Base-by-base conservation (phyloP, 2,113 vertebrate species). In the Poecilia latipinna region DNA sequence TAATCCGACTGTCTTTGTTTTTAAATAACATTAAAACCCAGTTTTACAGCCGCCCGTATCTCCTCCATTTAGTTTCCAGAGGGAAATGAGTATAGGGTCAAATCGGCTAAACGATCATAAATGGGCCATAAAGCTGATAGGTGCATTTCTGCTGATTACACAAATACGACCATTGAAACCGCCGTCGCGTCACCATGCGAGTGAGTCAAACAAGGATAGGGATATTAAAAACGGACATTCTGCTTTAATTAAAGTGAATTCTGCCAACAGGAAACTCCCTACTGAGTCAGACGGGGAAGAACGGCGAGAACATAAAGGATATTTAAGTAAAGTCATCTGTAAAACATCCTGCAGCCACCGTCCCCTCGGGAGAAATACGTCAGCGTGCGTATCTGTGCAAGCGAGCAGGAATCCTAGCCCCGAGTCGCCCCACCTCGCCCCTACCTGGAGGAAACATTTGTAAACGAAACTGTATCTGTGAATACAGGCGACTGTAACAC, bases 401-500 rank as follows among this genome's bases (percentile, higher is more conserved):
- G 67, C 65, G 72, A 72, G 72, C n/a, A 69, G 22, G 33, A 80
- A 60, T 57, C 26, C 79, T 85, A 10, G 17, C 8, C 7, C 44
- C 35, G 7, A 22, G 6, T 37, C 10, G 35, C 12, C 19, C 1
- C 35, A 5, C 22, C 63, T 33, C 26, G 11, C 13, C 12, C n/a
- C 65, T 68, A 72, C 70, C 71, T 17, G 31, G 75, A 75, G 79
- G 79, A 28, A 29, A 51, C 48, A 78, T 85, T 78, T 83, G 84
- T 85, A 79, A 89, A 80, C 79, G 78, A 90, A 89, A 85, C 78
- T 60, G 17, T 78, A 77, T 62, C 79, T 72, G 68, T 33, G 74
- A 80, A 75, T 1, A 83, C 72, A 13, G 17, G 80, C 85, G 67
- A 84, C 73, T 13, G 65, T 0, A 44, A 82, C 78, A 88, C 83